Base-by-base conservation (phyloP, 2,888 invertebrate species). In the Pomacea canaliculata region DNA sequence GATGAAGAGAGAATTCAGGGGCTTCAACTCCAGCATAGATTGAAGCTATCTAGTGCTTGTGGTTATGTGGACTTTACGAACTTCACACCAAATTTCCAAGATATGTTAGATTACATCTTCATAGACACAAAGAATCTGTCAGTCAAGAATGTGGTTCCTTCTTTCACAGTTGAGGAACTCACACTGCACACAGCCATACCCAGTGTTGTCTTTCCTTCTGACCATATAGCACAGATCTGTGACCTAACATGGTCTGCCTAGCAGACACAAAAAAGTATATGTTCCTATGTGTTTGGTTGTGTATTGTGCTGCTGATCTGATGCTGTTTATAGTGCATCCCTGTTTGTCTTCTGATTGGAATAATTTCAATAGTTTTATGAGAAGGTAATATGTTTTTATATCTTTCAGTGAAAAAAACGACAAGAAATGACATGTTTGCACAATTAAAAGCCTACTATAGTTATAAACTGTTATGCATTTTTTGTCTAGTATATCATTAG, bases 71-170 rank as follows among this genome's bases (percentile, higher is more conserved):
- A 93, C 66, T 97, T 94, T 87, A 97, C 97, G 0, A 97, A 97
- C 90, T 97, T 94, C 86, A 96, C 96, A 0, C 92, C 92, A 1
- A 93, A 93, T 0, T 98, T 97, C 92, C 93, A 94, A 18, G 97
- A 94, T 70, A 97, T 97, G 79, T 92, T 98, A 76, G 98, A 98
- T 92, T 98, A 98, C 87, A 97, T 98, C 86, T 97, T 94, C 91
- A 95, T 95, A 87, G 94, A 96, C 84, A 93, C 92, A 66, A 83
- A 86, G 65, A 79, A 79, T 13, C 80, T 90, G 10, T 79, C 82
- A 23, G 79, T 88, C 8, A 76, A 73, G 91, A 93, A 95, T 93
- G 94, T 95, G 0, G 93, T 97, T 77, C 97, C 97, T 0, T 91
- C 97, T 84, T 97, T 97, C 0, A 93, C 93, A 70, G 92, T 94